These are phyloP conservation scores for Chelonia mydas DNA, from an alignment of 2,797 vertebrate genomes.

Conservation along the genomic window DNA sequence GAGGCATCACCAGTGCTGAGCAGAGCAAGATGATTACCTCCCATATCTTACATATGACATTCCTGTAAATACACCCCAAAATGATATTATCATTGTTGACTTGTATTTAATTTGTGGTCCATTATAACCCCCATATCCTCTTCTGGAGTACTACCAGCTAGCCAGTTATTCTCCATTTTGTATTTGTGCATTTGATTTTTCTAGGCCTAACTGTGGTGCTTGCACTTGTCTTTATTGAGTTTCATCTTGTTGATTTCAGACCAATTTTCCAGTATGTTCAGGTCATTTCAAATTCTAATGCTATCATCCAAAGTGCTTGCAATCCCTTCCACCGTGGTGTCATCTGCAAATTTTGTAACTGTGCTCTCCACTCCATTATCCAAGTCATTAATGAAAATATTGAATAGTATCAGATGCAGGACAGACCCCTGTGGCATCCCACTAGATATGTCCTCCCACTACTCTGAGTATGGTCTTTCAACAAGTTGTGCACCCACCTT, in stretches of 20 bases:
- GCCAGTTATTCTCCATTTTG: neutral
- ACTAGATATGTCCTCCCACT: neutral
- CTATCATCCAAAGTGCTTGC: neutral
- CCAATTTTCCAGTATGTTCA: neutral
- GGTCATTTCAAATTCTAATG: neutral
- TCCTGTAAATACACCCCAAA: neutral
- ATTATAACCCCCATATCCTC: neutral
- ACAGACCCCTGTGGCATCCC: neutral
- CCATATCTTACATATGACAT: neutral
- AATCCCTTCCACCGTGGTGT: neutral
- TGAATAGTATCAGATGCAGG: neutral
- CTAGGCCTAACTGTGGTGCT: neutral
- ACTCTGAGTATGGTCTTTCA: neutral
- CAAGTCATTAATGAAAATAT: neutral
- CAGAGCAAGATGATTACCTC: neutral
- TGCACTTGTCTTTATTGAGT: neutral
- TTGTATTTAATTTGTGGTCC: neutral
- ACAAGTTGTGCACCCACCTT: neutral
- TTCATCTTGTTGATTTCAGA: neutral
- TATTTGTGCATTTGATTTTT: neutral
- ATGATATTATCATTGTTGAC: neutral
- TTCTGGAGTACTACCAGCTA: neutral
- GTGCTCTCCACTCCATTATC: neutral
- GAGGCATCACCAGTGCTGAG: neutral
- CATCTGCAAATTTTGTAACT: neutral